These are phyloP conservation scores for Arion vulgaris DNA, from an alignment of 1,140 invertebrate genomes.

Conservation along the genomic window DNA sequence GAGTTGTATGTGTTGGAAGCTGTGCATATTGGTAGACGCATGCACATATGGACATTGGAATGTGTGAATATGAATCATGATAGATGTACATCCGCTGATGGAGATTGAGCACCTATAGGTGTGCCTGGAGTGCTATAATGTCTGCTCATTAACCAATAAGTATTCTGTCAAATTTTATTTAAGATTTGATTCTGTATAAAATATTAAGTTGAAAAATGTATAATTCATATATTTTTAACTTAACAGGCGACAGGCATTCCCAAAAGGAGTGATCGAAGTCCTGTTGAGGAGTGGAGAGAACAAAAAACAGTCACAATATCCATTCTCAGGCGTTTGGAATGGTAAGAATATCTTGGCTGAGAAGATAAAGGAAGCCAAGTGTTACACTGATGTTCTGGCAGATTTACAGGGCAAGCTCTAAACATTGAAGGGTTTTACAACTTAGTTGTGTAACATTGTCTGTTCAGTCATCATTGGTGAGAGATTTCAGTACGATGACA, in stretches of 20 bases:
- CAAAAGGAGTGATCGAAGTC: background rate
- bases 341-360: constrained; percentile 80
- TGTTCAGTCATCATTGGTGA: constrained; percentile 93
- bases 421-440: constrained; percentile 19
- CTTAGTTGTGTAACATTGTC: constrained; percentile 90
- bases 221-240: no score
- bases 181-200: no score
- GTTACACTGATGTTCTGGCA: constrained; percentile 38
- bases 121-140: no score
- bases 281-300: background rate
- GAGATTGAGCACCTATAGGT: no score
- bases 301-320: constrained; percentile 80
- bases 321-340: constrained; percentile 84
- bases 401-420: background rate
- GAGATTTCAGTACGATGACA: constrained; percentile 79
- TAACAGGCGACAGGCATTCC: background rate
- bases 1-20: no score
- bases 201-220: no score
- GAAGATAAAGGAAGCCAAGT: constrained; percentile 76
- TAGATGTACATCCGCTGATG: no score
- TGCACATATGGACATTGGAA: no score
- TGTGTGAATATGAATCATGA: no score
- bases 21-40: no score
- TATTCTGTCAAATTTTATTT: no score
- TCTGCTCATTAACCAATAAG: no score